A percentile compares a stretch with the other conserved stretches of the same genome.
phyloP scores from a whole-genome alignment of 1,140 invertebrate species.

The Belonocnema kinseyi region DNA sequence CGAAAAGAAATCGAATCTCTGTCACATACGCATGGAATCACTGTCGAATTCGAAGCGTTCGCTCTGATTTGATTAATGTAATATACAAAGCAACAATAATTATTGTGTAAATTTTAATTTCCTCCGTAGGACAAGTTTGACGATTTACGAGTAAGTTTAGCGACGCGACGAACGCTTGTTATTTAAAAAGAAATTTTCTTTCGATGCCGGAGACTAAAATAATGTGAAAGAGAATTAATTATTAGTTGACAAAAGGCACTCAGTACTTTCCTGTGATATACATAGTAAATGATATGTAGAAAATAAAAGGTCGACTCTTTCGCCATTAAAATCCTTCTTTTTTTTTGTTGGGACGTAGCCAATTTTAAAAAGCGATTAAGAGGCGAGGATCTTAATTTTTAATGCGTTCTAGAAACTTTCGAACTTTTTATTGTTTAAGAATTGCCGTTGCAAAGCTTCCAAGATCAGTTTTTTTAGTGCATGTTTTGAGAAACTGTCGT shows the following conservation, averaged over 20 bases:
- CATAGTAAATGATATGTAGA: conserved; percentile 29
- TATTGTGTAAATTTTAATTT: conserved; percentile 55
- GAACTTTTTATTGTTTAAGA: neutral
- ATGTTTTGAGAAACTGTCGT: neutral
- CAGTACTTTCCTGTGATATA: conserved; percentile 62
- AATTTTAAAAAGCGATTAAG: conserved; percentile 29
- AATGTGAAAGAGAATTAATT: conserved; percentile 25
- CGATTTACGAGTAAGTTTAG: conserved; percentile 6
- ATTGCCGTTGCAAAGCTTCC: conserved; percentile 22
- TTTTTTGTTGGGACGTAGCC: conserved; percentile 14
- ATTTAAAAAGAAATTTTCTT: conserved; percentile 21
- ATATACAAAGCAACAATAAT: conserved; percentile 59
- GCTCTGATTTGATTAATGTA: conserved; percentile 70
- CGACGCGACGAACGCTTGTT: conserved; percentile 28
- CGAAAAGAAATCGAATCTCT: conserved; percentile 68
- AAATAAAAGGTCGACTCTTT: conserved; percentile 14
- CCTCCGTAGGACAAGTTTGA: conserved; percentile 29
- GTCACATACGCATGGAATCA: conserved; percentile 54
- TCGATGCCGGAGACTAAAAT: conserved; percentile 27
- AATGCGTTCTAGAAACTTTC: conserved; percentile 11
- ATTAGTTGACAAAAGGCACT: conserved; percentile 49
- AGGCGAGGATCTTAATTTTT: conserved; percentile 35
- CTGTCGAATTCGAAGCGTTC: conserved; percentile 57
- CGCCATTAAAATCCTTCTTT: conserved; percentile 34
- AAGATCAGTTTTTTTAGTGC: neutral